phyloP scores from a whole-genome alignment of 2,797 vertebrate genomes.

The Babyrousa celebensis region DNA sequence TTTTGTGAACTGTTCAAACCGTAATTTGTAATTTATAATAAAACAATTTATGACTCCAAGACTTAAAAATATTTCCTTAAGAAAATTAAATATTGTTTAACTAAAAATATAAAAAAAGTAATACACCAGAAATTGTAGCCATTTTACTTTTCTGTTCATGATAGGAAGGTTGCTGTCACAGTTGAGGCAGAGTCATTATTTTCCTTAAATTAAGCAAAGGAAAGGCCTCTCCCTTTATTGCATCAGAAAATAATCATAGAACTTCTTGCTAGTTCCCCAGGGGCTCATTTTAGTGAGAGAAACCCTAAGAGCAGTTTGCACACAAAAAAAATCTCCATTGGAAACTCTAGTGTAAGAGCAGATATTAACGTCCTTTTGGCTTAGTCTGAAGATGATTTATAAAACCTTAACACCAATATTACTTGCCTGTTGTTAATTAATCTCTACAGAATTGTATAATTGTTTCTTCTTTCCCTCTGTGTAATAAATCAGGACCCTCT shows the following conservation, averaged over 20 bases:
- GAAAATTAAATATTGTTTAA: constrained; percentile 66
- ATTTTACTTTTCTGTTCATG: constrained; percentile 65
- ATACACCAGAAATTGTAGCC: constrained; percentile 27
- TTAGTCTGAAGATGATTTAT: constrained; percentile 65
- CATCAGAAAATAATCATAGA: constrained; percentile 46
- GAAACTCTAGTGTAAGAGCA: constrained; percentile 56
- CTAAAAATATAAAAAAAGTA: constrained; percentile 58
- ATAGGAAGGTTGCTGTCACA: constrained; percentile 50
- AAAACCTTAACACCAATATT: constrained; percentile 39
- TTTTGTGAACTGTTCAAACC: constrained; percentile 47
- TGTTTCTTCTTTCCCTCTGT: constrained; percentile 23
- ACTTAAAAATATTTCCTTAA: constrained; percentile 55
- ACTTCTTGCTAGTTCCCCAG: background rate
- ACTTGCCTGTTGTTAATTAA: constrained; percentile 72
- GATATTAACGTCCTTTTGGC: background rate
- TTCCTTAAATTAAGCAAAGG: constrained; percentile 67
- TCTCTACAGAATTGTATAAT: constrained; percentile 70
- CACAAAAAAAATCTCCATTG: background rate
- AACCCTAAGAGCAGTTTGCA: constrained; percentile 73
- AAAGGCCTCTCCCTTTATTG: constrained; percentile 68
- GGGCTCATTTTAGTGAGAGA: constrained; percentile 57
- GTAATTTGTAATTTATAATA: constrained; percentile 64
- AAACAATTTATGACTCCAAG: constrained; percentile 69
- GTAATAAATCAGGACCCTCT: background rate
- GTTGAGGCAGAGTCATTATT: constrained; percentile 43